These are phyloP conservation scores for Pediacus dermestoides DNA, from an alignment of 2,888 invertebrate genomes.

Conservation along the genomic window DNA sequence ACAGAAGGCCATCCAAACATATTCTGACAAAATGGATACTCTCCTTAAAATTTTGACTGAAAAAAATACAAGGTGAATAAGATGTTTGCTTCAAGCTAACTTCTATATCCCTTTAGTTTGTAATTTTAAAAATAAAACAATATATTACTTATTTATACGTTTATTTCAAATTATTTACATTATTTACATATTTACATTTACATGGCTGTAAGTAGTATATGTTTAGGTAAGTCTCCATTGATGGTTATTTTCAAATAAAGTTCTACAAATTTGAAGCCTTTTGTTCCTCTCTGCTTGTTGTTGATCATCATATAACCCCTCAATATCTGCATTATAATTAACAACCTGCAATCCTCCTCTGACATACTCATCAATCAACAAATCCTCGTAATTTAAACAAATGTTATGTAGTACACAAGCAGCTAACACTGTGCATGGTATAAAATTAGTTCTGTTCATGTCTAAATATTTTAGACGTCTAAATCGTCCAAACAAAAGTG, in stretches of 20 bases:
- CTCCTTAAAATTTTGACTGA: background rate
- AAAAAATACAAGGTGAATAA: background rate
- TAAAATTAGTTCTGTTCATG: slow-evolving; percentile 28
- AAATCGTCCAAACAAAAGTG: slow-evolving; percentile 29
- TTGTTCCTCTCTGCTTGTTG: background rate
- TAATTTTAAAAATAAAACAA: background rate
- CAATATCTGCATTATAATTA: background rate
- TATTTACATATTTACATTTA: background rate
- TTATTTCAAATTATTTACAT: no score
- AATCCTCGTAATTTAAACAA: background rate
- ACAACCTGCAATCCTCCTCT: background rate
- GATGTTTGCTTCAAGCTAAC: background rate
- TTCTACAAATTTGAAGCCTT: background rate
- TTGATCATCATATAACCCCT: background rate
- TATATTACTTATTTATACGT: no score
- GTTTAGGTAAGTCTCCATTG: no score
- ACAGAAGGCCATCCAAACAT: background rate
- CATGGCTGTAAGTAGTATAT: background rate
- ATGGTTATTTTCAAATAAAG: no score
- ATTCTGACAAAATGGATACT: slow-evolving; percentile 3
- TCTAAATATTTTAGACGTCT: slow-evolving; percentile 30
- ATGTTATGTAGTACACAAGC: slow-evolving; percentile 3
- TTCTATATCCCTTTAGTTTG: background rate
- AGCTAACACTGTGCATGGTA: slow-evolving; percentile 27
- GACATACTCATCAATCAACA: slow-evolving; percentile 1